Conservation (phyloP, 2,113 vertebrate species). For the Struthio camelus region DNA sequence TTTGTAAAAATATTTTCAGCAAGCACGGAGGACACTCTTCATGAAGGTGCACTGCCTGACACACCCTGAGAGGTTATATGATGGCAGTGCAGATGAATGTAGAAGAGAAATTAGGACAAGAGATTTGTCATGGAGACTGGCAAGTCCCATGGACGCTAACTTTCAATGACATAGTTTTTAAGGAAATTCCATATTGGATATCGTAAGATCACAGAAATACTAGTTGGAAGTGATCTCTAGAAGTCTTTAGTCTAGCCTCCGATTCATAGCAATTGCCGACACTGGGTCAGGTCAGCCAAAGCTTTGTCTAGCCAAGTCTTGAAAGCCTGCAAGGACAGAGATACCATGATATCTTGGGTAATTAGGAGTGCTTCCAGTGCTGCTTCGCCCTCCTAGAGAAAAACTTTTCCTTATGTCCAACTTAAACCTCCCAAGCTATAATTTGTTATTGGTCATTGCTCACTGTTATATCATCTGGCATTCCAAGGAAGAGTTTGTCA, state of each 20-base stretch:
- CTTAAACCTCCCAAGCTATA: slow-evolving; percentile 21
- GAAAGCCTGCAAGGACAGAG: slow-evolving; percentile 43
- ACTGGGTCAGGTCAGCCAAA: slow-evolving; percentile 22
- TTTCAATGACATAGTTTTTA: slow-evolving; percentile 56
- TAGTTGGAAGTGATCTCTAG: neutral
- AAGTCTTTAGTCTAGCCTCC: slow-evolving; percentile 23
- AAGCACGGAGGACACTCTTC: neutral
- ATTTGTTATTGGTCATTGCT: neutral
- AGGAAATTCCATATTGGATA: slow-evolving; percentile 61
- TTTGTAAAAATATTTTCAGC: neutral
- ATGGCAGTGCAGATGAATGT: neutral
- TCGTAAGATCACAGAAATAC: slow-evolving; percentile 55
- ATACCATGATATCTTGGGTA: slow-evolving; percentile 6
- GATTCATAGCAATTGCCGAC: slow-evolving; percentile 27
- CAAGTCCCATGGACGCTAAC: neutral
- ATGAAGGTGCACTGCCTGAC: neutral
- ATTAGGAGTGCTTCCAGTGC: slow-evolving; percentile 40
- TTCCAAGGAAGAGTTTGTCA: neutral
- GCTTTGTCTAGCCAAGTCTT: slow-evolving; percentile 45
- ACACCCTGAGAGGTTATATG: neutral
- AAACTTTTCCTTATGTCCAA: neutral
- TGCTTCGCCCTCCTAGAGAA: neutral
- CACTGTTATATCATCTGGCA: neutral
- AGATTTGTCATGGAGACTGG: slow-evolving; percentile 44
- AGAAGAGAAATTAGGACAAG: slow-evolving; percentile 53